These are phyloP conservation scores for Megalops cyprinoides DNA, from an alignment of 2,797 vertebrate genomes.

Conservation along the genomic window DNA sequence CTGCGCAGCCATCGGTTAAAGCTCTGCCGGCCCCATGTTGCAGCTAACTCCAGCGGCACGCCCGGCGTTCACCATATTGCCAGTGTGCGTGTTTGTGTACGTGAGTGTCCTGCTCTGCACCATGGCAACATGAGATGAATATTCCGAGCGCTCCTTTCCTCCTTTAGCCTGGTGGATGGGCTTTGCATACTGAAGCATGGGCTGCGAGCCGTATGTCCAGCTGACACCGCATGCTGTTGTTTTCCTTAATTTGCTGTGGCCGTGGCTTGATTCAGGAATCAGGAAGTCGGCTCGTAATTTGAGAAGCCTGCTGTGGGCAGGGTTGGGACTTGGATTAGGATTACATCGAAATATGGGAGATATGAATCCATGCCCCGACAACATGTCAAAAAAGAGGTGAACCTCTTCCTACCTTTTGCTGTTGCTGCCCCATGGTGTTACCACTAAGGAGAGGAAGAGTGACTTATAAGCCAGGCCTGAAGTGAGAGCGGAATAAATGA, in stretches of 20 bases:
- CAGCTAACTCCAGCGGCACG: neutral
- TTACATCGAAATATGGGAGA: neutral
- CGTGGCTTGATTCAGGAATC: too few species aligned
- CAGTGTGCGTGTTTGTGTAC: slow-evolving; percentile 29
- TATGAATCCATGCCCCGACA: neutral
- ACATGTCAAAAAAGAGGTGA: neutral
- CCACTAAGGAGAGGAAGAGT: slow-evolving; percentile 24
- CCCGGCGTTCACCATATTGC: neutral
- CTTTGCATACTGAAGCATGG: slow-evolving; percentile 70
- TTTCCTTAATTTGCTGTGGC: too few species aligned
- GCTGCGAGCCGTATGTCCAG: too few species aligned
- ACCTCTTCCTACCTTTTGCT: neutral
- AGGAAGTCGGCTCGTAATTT: too few species aligned
- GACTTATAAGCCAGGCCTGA: neutral
- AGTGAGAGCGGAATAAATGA: slow-evolving; percentile 25
- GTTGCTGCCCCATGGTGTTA: slow-evolving; percentile 26
- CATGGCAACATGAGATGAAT: slow-evolving; percentile 68
- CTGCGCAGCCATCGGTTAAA: neutral
- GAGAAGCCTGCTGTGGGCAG: too few species aligned
- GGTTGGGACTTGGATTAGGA: neutral
- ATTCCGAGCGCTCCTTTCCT: slow-evolving; percentile 71
- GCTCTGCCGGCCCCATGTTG: neutral
- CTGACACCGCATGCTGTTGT: slow-evolving; percentile 16
- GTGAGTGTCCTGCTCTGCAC: slow-evolving; percentile 1
- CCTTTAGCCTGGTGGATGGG: slow-evolving; percentile 69